Evolutionary conservation across 2,797 vertebrate species (phyloP), one percentile per base, ranked within the genome.

Genomic region (Scyliorhinus canicula): DNA sequence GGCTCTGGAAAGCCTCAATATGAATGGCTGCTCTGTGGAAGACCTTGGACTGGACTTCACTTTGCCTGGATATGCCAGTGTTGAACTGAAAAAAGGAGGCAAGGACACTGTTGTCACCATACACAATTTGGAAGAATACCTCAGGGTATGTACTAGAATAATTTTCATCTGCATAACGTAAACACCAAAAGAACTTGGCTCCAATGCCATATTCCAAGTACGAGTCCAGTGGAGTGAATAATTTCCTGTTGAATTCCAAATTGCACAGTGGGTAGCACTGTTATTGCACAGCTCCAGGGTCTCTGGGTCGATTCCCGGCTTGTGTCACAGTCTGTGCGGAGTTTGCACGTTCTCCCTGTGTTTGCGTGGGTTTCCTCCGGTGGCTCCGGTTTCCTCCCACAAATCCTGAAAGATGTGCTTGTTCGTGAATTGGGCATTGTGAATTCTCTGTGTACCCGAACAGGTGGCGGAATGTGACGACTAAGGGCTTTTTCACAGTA

Each of bases 11-110:
- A 98, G 98, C 97, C 98, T 99, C 95, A 99, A 98, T 95, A 99
- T 99, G 98, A 99, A 99, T 95, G 99, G 99, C 96, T 99, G 99
- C 97, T 99, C 98, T 57, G 99, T 99, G 96, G 99, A 99, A 97
- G 99, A 99, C 96, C 97, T 99, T 95, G 98, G 99, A 63, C 96
- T 99, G 97, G 99, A 99, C 97, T 99, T 99, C 96, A 99, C 99
- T 35, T 97, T 99, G 95, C 99, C 99, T 88, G 99, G 99, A 28
- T 99, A 98, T 97, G 99, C 99, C 47, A 99, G 99, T 96, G 99
- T 99, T 79, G 99, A 99, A 96, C 97, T 99, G 96, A 99, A 99
- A 96, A 99, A 99, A 96, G 99, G 99, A 7, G 99, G 99, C 90
- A 99, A 99, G 97, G 99, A 99, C 52, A 96, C 98, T 95, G 98